A percentile compares a stretch with the other conserved stretches of the same genome.
Evolutionary conservation across 2,888 invertebrate species (phyloP).

Genomic region (Campoplex capitator): DNA sequence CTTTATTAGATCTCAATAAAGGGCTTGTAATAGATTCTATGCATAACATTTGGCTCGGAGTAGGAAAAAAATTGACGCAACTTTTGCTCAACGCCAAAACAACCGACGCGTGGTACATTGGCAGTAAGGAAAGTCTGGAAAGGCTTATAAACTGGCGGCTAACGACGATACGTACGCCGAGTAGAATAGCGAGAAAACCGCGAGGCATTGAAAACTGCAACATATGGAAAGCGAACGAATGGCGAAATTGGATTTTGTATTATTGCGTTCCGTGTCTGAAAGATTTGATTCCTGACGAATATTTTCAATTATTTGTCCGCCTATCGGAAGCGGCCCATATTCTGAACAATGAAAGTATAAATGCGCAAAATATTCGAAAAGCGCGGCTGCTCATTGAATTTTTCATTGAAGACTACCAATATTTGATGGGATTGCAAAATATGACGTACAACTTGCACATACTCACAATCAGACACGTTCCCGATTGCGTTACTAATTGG

Average conservation of each 20-base stretch:
- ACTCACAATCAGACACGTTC: conserved; percentile 18
- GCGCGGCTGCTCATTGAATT: conserved; percentile 6
- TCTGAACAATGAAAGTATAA: conserved; percentile 22
- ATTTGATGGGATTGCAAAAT: conserved; percentile 21
- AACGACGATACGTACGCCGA: conserved; percentile 42
- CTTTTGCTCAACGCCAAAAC: not conserved
- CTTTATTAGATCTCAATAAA: not conserved
- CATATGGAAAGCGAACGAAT: conserved; percentile 48
- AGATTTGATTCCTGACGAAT: conserved; percentile 20
- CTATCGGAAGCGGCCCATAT: conserved; percentile 41
- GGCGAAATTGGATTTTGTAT: conserved; percentile 53
- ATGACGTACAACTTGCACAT: conserved; percentile 35
- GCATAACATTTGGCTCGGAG: no score
- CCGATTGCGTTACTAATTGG: conserved; percentile 27
- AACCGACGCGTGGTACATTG: conserved; percentile 15
- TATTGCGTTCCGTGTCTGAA: conserved; percentile 40
- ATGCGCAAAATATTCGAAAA: not conserved
- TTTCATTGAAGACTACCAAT: conserved; percentile 17
- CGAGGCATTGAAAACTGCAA: conserved; percentile 20
- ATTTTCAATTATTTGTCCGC: conserved; percentile 22
- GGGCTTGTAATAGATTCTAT: not conserved
- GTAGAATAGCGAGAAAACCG: conserved; percentile 33
- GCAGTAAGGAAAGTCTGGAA: not conserved
- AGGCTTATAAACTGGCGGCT: conserved; percentile 10
- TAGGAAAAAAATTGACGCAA: not conserved